Conservation (phyloP, 2,797 vertebrate species). For the Sandelia bainsii region DNA sequence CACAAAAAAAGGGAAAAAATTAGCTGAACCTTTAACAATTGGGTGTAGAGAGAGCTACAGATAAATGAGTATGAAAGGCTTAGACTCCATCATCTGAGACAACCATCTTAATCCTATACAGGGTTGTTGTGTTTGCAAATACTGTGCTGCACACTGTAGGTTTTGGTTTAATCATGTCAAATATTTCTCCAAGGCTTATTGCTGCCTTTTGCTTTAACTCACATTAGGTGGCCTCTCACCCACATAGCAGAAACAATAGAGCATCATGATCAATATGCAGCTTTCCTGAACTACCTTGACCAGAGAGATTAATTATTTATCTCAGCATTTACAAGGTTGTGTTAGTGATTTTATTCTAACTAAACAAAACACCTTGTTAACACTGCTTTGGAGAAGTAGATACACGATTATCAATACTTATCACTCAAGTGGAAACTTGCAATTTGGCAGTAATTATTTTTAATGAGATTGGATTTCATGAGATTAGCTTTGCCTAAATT, state of each 20-base stretch:
- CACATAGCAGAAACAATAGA: slow-evolving; percentile 38
- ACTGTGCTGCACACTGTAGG: slow-evolving; percentile 41
- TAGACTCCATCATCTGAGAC: slow-evolving; percentile 60
- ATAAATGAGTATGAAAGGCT: slow-evolving; percentile 73
- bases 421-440: slow-evolving; percentile 52
- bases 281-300: slow-evolving; percentile 42
- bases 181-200: slow-evolving; percentile 67
- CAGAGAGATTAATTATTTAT: slow-evolving; percentile 35
- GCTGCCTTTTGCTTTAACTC: slow-evolving; percentile 49
- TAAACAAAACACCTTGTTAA: slow-evolving; percentile 29
- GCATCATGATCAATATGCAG: slow-evolving; percentile 35
- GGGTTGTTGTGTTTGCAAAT: slow-evolving; percentile 70
- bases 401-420: slow-evolving; percentile 47
- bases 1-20: slow-evolving; percentile 5
- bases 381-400: slow-evolving; percentile 8
- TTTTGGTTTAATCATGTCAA: slow-evolving; percentile 70
- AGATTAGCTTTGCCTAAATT: slow-evolving; percentile 44
- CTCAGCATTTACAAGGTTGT: slow-evolving; percentile 19
- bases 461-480: slow-evolving; percentile 36
- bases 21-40: slow-evolving; percentile 47
- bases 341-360: slow-evolving; percentile 25
- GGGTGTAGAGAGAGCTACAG: slow-evolving; percentile 52
- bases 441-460: slow-evolving; percentile 49
- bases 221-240: slow-evolving; percentile 43
- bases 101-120: slow-evolving; percentile 68